Conservation (phyloP, 2,888 invertebrate genomes). For the Tachina grossa region DNA sequence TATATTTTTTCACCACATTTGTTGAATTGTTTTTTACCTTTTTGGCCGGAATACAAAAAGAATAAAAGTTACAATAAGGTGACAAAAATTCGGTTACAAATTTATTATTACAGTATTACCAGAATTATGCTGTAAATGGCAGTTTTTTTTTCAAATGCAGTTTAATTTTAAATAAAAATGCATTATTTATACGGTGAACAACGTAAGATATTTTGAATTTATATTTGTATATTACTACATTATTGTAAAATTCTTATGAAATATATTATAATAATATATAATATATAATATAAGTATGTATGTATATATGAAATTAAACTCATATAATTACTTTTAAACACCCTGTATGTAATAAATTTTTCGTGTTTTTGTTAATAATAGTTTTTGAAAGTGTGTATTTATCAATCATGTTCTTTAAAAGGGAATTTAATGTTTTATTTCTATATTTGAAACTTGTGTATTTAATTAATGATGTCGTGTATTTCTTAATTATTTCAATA, state of each 20-base stretch:
- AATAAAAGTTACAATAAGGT: too few species aligned
- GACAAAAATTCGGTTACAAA: too few species aligned
- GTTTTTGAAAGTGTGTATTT: conserved; percentile 44
- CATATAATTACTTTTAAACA: conserved; percentile 15
- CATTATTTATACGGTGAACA: conserved; percentile 7
- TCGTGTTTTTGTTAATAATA: conserved; percentile 22
- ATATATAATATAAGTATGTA: not conserved
- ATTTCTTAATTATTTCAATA: conserved; percentile 51
- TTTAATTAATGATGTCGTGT: conserved; percentile 59
- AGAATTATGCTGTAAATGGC: conserved; percentile 62
- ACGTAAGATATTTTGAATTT: not conserved
- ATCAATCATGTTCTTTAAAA: conserved; percentile 51
- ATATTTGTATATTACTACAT: not conserved
- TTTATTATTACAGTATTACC: too few species aligned
- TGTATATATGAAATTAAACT: not conserved
- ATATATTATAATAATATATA: not conserved
- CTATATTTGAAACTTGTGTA: conserved; percentile 54
- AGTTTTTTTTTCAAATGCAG: conserved; percentile 48
- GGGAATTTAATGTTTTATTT: conserved; percentile 48
- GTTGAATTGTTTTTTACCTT: too few species aligned
- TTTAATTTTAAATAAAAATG: conserved; percentile 21
- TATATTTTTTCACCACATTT: too few species aligned
- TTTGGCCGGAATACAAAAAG: too few species aligned
- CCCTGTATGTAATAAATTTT: conserved; percentile 63
- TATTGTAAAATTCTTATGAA: not conserved